A percentile compares a stretch with the other conserved stretches of the same genome.
Evolutionary conservation across 2,113 vertebrate species (phyloP).

Genomic region (Calypte anna): DNA sequence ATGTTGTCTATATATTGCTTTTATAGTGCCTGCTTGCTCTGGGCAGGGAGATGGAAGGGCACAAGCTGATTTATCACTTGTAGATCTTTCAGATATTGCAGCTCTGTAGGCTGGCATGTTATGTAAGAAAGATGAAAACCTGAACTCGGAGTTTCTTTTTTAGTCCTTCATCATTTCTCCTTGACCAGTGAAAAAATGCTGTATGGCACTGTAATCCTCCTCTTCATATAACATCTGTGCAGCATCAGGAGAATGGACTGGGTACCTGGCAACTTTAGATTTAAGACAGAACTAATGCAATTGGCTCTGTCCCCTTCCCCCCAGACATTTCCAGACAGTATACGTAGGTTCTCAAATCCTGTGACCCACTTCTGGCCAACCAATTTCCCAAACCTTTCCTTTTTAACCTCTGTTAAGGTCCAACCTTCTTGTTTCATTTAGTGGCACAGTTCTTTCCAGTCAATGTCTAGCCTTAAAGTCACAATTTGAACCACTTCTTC

Average conservation of each 20-base stretch:
- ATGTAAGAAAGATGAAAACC: background rate
- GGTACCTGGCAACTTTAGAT: background rate
- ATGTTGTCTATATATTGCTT: background rate
- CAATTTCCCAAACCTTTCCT: background rate
- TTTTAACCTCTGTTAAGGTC: background rate
- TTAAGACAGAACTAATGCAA: background rate
- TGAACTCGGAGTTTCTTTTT: background rate
- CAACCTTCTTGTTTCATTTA: background rate
- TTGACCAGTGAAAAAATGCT: background rate
- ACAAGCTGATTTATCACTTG: rapidly evolving
- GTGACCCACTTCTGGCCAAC: background rate
- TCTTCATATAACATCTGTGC: background rate
- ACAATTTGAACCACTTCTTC: background rate
- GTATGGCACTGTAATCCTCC: background rate
- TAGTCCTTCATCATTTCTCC: background rate
- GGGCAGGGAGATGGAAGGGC: background rate
- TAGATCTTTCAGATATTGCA: background rate
- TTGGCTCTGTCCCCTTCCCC: background rate
- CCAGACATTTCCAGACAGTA: background rate
- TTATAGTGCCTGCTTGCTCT: background rate
- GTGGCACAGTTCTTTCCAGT: background rate
- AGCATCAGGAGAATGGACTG: too few relatives aligned
- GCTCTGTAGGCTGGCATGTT: background rate
- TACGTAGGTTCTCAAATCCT: background rate
- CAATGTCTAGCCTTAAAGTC: background rate